A percentile compares a stretch with the other conserved stretches of the same genome.
Conservation (phyloP, 2,888 invertebrate genomes). For the Sphaerophoria rueppellii region DNA sequence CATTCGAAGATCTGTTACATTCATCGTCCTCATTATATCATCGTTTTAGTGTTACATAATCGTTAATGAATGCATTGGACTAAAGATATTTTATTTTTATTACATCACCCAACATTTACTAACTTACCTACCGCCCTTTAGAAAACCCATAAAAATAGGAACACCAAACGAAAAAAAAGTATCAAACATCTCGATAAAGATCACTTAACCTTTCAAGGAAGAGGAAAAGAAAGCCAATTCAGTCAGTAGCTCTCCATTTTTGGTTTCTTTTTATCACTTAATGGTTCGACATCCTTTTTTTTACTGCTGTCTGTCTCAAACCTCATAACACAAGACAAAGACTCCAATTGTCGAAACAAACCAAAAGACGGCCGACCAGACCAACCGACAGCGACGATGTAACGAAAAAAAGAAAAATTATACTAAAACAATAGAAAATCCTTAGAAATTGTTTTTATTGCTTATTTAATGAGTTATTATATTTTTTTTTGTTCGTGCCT, state of each 20-base stretch:
- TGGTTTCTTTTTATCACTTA: conserved; percentile 49
- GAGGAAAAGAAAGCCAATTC: conserved; percentile 30
- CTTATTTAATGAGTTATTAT: conserved; percentile 70
- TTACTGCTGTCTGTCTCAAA: neutral
- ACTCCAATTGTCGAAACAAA: neutral
- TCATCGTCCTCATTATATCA: conserved; percentile 4
- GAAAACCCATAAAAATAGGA: conserved; percentile 35
- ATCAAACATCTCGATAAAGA: conserved; percentile 54
- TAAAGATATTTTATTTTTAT: conserved; percentile 25
- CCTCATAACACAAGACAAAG: neutral
- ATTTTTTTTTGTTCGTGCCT: neutral
- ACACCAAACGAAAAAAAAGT: neutral
- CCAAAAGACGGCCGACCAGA: neutral
- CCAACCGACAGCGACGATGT: neutral
- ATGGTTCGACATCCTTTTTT: conserved; percentile 54
- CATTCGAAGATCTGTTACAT: neutral
- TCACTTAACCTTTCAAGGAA: conserved; percentile 54
- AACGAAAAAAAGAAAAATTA: conserved; percentile 8
- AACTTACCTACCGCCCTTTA: neutral
- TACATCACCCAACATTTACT: neutral
- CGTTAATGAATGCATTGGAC: conserved; percentile 13
- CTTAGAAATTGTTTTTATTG: conserved; percentile 67
- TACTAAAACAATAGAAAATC: conserved; percentile 46
- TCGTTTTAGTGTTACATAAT: conserved; percentile 16
- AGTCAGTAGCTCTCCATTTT: conserved; percentile 49